Percentiles rank a stretch among this genome's conserved stretches.
phyloP scores from a whole-genome alignment of 2,888 invertebrate species.

The Drymonia ruficornis region DNA sequence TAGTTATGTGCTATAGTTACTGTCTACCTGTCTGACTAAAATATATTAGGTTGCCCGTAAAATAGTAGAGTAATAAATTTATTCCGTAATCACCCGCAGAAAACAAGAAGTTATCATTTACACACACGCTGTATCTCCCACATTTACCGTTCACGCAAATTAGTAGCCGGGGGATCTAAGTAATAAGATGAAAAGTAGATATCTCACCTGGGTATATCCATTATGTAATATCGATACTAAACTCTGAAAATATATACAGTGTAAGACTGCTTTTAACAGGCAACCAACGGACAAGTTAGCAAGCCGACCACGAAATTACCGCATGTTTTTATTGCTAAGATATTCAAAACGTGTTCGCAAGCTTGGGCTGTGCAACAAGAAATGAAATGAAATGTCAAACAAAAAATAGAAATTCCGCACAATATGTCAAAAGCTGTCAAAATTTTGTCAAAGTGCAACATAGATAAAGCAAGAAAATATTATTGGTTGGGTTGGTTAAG shows the following conservation, averaged over 20 bases:
- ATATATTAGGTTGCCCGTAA: too few species aligned
- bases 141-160: conserved; percentile 20
- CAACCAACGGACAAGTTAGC: conserved; percentile 7
- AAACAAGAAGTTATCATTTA: too few species aligned
- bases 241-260: conserved; percentile 15
- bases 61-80: too few species aligned
- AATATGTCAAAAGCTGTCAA: too few species aligned
- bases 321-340: conserved; percentile 59
- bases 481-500: too few species aligned
- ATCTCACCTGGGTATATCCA: conserved; percentile 62
- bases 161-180: conserved; percentile 48
- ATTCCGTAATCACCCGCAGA: too few species aligned
- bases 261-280: conserved; percentile 10
- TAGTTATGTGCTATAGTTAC: too few species aligned
- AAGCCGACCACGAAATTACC: conserved; percentile 43
- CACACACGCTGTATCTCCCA: not conserved
- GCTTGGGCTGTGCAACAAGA: conserved; percentile 12
- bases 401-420: too few species aligned
- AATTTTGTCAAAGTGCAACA: too few species aligned
- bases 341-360: conserved; percentile 34
- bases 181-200: conserved; percentile 46
- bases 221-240: conserved; percentile 69
- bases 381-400: not conserved
- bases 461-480: too few species aligned
- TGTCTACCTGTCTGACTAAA: too few species aligned